Conservation (phyloP, 2,113 vertebrate species). For the Pterocles gutturalis region DNA sequence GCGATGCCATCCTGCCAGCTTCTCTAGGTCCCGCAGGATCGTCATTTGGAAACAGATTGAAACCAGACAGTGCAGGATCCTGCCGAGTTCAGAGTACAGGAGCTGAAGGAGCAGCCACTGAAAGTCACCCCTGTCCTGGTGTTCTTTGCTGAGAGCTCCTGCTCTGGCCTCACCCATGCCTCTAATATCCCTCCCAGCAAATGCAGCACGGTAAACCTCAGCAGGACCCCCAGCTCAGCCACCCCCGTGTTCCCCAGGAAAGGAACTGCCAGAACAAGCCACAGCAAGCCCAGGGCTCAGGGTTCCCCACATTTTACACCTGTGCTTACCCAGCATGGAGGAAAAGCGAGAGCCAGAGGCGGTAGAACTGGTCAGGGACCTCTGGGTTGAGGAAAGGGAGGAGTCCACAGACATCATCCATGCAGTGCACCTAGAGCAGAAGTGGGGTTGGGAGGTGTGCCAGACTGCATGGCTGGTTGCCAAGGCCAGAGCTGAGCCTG, state of each 20-base stretch:
- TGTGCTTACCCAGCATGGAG: constrained; percentile 91
- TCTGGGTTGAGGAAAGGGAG: constrained; percentile 97
- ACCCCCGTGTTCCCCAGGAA: neutral
- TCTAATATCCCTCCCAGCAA: neutral
- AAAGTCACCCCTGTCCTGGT: neutral
- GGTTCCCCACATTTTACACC: neutral
- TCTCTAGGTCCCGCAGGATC: constrained; percentile 95
- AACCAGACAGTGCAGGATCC: constrained; percentile 97
- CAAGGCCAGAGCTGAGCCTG: neutral
- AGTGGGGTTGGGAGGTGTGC: neutral
- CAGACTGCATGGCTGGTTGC: neutral
- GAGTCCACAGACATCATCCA: constrained; percentile 97
- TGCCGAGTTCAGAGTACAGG: constrained; percentile 67
- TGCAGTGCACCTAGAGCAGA: constrained; percentile 91
- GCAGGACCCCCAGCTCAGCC: neutral
- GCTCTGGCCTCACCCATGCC: fast-evolving
- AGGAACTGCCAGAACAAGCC: neutral
- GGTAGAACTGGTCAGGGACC: constrained; percentile 98
- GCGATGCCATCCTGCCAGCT: constrained; percentile 96
- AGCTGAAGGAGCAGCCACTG: constrained; percentile 43
- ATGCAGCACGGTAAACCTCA: neutral
- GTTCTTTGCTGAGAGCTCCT: neutral
- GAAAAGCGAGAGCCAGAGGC: constrained; percentile 98
- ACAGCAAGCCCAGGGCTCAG: neutral
- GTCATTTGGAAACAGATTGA: constrained; percentile 99